Evolutionary conservation across 1,140 invertebrate genomes (phyloP), one percentile per base, ranked within the genome.

Genomic region (Micrasema minimum): DNA sequence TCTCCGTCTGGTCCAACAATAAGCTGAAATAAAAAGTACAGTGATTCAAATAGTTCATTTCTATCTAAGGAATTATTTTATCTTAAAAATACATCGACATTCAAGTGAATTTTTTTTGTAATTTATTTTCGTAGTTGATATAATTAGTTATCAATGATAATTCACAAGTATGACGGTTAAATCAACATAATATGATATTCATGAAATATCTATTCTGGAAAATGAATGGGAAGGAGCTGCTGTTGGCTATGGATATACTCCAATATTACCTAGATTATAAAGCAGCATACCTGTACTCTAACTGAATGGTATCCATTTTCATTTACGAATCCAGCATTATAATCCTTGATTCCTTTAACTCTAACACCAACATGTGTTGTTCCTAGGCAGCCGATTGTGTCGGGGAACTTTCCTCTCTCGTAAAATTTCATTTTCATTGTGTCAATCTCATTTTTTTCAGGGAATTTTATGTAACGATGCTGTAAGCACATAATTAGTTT

Each of bases 251-350:
- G n/a, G n/a, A n/a, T n/a, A n/a, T n/a, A n/a, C n/a, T n/a, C n/a
- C n/a, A n/a, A n/a, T n/a, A n/a, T n/a, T n/a, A n/a, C n/a, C n/a
- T n/a, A n/a, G n/a, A n/a, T n/a, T n/a, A n/a, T n/a, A n/a, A n/a
- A n/a, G n/a, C n/a, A n/a, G n/a, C 20, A 20, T 55, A 74, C 72
- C 62, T 74, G 72, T 26, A 68, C 57, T 71, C 69, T 66, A 12
- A 74, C 68, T 12, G 72, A 74, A 71, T 74, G 69, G 38, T 67
- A 74, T 46, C 72, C 72, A 62, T 74, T 74, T 68, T 74, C 72
- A 67, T 74, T 74, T 7, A 74, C 65, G 55, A 62, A 68, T 6
- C 68, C 72, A 45, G 50, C 45, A 46, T 74, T 74, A 26, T 68
- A 71, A 46, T 74, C 65, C 48, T 68, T 74, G 37, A 67, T 57